Conservation (phyloP, 2,888 invertebrate species). For the Oxytorus armatus region DNA sequence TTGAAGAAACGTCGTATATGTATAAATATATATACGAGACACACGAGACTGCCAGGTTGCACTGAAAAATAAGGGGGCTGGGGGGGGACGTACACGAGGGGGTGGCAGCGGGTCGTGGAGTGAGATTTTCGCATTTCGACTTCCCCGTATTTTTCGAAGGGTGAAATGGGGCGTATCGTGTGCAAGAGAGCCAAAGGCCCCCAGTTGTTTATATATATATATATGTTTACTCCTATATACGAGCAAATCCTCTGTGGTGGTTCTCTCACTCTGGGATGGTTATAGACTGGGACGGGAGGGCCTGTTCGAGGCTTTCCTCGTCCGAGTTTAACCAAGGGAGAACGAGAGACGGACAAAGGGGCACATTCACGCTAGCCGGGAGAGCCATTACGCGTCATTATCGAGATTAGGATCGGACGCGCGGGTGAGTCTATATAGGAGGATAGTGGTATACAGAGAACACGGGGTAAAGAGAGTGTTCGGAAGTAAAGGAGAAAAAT, state of each 20-base stretch:
- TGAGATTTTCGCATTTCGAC: constrained; percentile 72
- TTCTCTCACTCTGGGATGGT: constrained; percentile 47
- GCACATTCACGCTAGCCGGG: constrained; percentile 82
- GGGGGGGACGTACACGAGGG: neutral
- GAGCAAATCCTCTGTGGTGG: constrained; percentile 41
- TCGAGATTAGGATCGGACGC: constrained; percentile 84
- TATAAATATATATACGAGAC: neutral
- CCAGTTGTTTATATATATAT: constrained; percentile 67
- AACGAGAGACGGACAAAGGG: constrained; percentile 80
- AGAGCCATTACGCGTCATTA: constrained; percentile 84
- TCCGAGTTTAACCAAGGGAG: constrained; percentile 65
- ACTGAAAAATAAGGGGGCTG: constrained; percentile 34
- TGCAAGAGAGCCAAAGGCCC: constrained; percentile 55
- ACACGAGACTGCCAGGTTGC: constrained; percentile 25
- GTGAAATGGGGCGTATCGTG: constrained; percentile 79
- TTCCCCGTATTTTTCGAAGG: constrained; percentile 75
- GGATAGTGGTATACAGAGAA: constrained; percentile 60
- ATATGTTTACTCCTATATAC: constrained; percentile 18
- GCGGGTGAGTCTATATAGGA: constrained; percentile 70
- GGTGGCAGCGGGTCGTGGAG: constrained; percentile 40
- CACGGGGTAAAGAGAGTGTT: constrained; percentile 58
- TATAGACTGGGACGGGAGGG: constrained; percentile 57
- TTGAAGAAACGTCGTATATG: neutral
- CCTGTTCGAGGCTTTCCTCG: constrained; percentile 54
- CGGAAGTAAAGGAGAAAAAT: constrained; percentile 41